Base-by-base conservation (phyloP, 2,797 vertebrate species). In the Lepus oiostolus region DNA sequence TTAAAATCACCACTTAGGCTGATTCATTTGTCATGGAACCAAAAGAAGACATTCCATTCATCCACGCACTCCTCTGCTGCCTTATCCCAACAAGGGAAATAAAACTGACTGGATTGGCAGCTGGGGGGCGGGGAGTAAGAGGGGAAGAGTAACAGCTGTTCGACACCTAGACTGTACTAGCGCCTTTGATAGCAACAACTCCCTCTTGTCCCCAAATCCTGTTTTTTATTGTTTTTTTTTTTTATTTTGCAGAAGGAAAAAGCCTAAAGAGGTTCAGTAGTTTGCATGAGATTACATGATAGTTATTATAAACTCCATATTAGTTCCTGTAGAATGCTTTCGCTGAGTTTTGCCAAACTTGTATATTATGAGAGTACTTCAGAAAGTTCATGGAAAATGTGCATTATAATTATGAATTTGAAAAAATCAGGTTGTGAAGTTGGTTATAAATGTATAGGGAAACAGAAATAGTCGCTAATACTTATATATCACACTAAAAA, bases 211-310 rank as follows among this genome's bases (percentile, higher is more conserved):
- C 42, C 76, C 79, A 80, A 83, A 52, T 65, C 35, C 42, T n/a
- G 17, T 11, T 42, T 38, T 17, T 74, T 85, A 26, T 17, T 50
- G 72, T 79, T 75, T 80, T 63, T 0, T 70, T 72, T 54, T 84
- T 85, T 85, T 21, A 68, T 42, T 72, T 93, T 63, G 19, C 65
- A 74, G 63, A 79, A 92, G 22, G 30, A 77, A 60, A 84, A 83
- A 52, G 1, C 52, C 58, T 52, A 89, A 47, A 32, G 38, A 84
- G 4, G 52, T 16, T 87, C 62, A 16, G 5, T 76, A 60, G 70
- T 75, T 91, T n/a, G 17, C 67, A 67, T 30, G 83, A 75, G 50
- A 67, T 19, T 70, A 85, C 62, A 32, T 0, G 85, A 22, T 21
- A 42, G 4, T 54, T 52, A 81, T 65, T 75, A 32, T 65, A 80